A percentile compares a stretch with the other conserved stretches of the same genome.
These are phyloP conservation scores for Epizoanthus rinbou DNA, from an alignment of 92 coral and sea anemone species.

Conservation along the genomic window DNA sequence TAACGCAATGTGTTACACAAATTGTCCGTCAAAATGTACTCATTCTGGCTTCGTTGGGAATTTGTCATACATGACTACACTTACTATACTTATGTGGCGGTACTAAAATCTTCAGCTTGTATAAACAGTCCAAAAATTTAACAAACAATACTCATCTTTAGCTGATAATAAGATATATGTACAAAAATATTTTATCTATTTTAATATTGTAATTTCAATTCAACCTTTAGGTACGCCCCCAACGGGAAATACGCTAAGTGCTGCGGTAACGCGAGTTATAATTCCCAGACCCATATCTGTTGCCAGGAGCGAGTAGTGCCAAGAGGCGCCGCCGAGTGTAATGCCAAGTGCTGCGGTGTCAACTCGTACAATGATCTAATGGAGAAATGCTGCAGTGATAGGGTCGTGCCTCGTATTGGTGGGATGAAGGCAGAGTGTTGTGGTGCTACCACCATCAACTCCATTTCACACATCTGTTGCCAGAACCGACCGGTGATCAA, in stretches of 20 bases:
- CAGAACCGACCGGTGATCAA: neutral
- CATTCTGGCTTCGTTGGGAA: no score
- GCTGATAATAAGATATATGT: no score
- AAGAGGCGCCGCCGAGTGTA: conserved; percentile 1
- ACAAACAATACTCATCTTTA: no score
- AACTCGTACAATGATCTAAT: conserved; percentile 12
- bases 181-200: no score
- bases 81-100: no score
- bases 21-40: no score
- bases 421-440: conserved; percentile 24
- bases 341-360: conserved; percentile 34
- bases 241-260: conserved; percentile 49
- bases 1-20: no score
- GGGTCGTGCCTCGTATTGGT: conserved; percentile 22
- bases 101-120: no score
- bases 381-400: conserved; percentile 33
- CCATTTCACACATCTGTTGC: conserved; percentile 30
- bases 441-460: neutral
- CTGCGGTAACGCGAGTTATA: conserved; percentile 42
- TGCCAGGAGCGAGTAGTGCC: conserved; percentile 30
- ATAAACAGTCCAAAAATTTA: no score
- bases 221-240: conserved; percentile 33
- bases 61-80: no score
- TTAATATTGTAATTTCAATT: no score
- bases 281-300: conserved; percentile 47